Base-by-base conservation (phyloP, 2,797 vertebrate species). In the Linurgus olivaceus region DNA sequence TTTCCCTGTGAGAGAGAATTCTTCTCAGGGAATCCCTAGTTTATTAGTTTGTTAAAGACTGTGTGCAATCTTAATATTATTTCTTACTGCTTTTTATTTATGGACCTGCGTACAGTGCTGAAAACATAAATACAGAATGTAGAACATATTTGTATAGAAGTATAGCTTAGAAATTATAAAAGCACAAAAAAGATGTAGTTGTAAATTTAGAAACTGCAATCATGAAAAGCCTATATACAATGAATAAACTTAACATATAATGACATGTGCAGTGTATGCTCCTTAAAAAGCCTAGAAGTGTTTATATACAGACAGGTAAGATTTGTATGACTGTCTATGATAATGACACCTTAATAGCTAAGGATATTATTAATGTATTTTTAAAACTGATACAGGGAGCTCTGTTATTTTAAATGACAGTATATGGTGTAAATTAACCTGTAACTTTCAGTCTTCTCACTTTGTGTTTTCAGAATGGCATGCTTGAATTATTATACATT, bases 271-370 rank as follows among this genome's bases (percentile, higher is more conserved):
- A 88, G 7, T 42, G 16, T 83, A 17, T 92, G 15, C 88, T 86
- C 25, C 61, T 90, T 81, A 48, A 38, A 66, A 75, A 77, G 12
- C 24, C 16, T 45, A 17, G 11, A 33, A 57, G 13, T 62, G 25
- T 93, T 90, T 96, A 65, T 77, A 35, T 16, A 66, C 70, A 80
- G 25, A 44, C 82, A 85, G 72, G 55, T 87, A 83, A 87, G 85
- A 91, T 94, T 86, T 85, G 54, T 83, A 63, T 59, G 37, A 72
- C 82, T 62, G 12, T 62, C 57, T 92, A 17, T 35, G 48, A 66
- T 84, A 78, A 83, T 44, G n/a, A 42, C 38, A 76, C 52, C 70
- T 90, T 92, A 91, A 62, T 57, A 93, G 55, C 70, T 81, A 65
- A 91, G 51, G 52, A 35, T 83, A 63, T 86, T 92, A 80, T 68